These are phyloP conservation scores for Podiceps cristatus DNA, from an alignment of 2,113 vertebrate species.

Conservation along the genomic window DNA sequence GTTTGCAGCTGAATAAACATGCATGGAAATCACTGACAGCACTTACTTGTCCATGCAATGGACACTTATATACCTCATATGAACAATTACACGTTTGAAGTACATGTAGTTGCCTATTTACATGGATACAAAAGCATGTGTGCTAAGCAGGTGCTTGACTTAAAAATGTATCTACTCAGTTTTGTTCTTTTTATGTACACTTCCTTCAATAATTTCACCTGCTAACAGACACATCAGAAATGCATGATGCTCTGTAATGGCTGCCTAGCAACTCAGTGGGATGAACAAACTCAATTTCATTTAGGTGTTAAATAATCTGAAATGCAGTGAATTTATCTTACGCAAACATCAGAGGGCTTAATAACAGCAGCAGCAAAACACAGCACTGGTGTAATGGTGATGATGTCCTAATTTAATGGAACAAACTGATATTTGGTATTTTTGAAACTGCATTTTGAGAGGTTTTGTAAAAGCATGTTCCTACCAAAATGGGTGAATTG, in stretches of 20 bases:
- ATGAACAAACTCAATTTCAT: constrained; percentile 4
- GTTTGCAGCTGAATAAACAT: background rate
- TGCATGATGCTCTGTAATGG: background rate
- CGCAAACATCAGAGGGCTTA: background rate
- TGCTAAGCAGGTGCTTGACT: background rate
- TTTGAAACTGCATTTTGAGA: background rate
- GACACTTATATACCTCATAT: background rate
- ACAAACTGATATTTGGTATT: background rate
- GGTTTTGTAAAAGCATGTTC: background rate
- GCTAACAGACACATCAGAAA: background rate
- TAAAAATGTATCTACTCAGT: background rate
- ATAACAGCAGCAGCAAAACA: background rate
- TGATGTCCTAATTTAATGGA: background rate
- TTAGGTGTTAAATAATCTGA: constrained; percentile 35
- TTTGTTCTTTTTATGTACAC: background rate
- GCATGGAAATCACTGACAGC: background rate
- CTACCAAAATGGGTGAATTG: background rate
- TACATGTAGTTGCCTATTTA: background rate
- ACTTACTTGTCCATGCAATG: background rate
- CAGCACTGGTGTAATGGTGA: fast-evolving
- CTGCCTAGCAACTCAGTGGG: constrained; percentile 58
- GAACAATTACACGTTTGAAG: background rate
- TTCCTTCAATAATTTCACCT: background rate
- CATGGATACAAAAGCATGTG: fast-evolving
- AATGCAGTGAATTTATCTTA: background rate